Base-by-base conservation (phyloP, 2,113 vertebrate species). In the Syngnathoides biaculeatus region DNA sequence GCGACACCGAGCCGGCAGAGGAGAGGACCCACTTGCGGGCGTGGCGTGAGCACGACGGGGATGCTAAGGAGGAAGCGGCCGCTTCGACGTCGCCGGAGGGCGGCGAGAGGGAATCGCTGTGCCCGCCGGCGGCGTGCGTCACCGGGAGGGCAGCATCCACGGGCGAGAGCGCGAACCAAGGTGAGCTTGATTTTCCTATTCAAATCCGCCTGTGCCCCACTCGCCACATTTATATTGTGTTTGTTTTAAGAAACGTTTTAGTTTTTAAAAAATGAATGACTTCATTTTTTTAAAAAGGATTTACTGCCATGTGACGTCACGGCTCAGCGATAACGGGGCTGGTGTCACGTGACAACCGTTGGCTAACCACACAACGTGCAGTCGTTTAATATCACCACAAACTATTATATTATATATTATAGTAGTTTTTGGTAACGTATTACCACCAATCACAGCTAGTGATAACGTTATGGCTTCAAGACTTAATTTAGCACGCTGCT, bases 101-200 rank as follows among this genome's bases (percentile, higher is more conserved):
- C 55, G 5, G 63, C 59, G 67, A 52, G 77, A 47, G 56, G 69
- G 58, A 45, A 9, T 27, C 56, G 19, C 59, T 70, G 0, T 89
- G 84, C 39, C 76, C 69, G 11, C 71, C 64, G 69, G 22, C 66
- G 69, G 22, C 62, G 72, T 84, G 80, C 74, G 67, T 81, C 75
- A 65, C 56, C 53, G 4, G 11, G 47, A 6, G 68, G 39, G 47
- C 79, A 15, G 60, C 71, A 67, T 53, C 83, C 24, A 9, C 2
- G 22, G 64, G 70, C 79, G 86, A 26, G 22, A 26, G 13, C 22
- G 60, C n/a, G 11, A 61, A 38, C 59, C 35, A 42, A 61, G 59
- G 59, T 62, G 0, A 0, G 1, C 55, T 19, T 42, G 5, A 42
- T 19, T 45, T 42, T n/a, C n/a, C n/a, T n/a, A n/a, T n/a, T n/a